Percentiles rank a stretch among this genome's conserved stretches.
Evolutionary conservation across 53 echinoderm and acorn worm species (phyloP).

Genomic region (Holothuria leucospilota): DNA sequence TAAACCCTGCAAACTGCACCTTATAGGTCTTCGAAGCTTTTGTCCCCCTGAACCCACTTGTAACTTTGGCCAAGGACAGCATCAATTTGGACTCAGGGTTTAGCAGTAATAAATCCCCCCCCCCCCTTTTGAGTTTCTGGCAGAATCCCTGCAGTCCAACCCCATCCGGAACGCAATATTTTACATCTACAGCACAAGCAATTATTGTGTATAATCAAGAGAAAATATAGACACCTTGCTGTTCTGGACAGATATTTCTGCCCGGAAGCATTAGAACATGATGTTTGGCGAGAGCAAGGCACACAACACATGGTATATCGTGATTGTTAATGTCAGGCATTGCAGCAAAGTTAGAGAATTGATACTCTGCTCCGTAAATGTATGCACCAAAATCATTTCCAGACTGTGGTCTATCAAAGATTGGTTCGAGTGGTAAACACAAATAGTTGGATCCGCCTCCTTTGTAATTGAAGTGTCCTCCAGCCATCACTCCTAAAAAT

Average conservation of each 20-base stretch:
- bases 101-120: too few relatives aligned
- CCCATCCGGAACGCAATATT: too few relatives aligned
- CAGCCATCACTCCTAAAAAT: constrained; percentile 28
- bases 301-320: constrained; percentile 1
- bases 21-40: too few relatives aligned
- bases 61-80: too few relatives aligned
- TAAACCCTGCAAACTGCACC: too few relatives aligned
- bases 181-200: too few relatives aligned
- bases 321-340: neutral
- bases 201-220: too few relatives aligned
- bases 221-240: too few relatives aligned
- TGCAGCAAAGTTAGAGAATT: neutral
- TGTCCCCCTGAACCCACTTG: too few relatives aligned
- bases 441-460: constrained; percentile 42
- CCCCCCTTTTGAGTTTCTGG: too few relatives aligned
- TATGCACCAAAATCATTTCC: constrained; percentile 7
- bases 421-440: constrained; percentile 35
- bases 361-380: constrained; percentile 18
- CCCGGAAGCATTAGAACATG: constrained; percentile 32
- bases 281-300: neutral
- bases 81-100: too few relatives aligned
- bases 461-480: neutral
- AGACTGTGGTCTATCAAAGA: neutral
- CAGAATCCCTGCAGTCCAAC: too few relatives aligned
- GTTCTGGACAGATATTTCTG: neutral